Conservation (phyloP, 2,888 invertebrate genomes). For the Cremastinae sp. region DNA sequence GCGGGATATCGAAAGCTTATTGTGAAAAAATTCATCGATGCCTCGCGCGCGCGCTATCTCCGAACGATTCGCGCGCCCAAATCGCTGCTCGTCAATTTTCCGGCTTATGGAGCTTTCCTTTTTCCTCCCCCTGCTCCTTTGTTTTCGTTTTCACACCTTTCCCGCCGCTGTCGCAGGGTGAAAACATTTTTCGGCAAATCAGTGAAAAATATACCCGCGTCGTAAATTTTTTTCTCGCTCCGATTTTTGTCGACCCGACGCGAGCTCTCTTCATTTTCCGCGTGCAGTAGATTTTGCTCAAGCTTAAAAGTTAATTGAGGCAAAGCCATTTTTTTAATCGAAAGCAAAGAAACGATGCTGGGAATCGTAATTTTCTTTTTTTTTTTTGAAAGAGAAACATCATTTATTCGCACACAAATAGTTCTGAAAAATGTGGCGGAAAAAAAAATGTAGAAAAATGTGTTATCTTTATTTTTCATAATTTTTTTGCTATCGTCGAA, state of each 20-base stretch:
- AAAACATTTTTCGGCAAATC: slow-evolving; percentile 3
- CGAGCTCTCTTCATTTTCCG: too few relatives aligned
- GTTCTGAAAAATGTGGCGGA: not conserved
- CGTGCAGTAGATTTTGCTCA: not conserved
- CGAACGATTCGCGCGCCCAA: slow-evolving; percentile 36
- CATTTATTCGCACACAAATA: too few relatives aligned
- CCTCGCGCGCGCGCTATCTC: slow-evolving; percentile 6
- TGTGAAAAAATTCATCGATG: slow-evolving; percentile 45
- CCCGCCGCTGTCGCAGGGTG: not conserved
- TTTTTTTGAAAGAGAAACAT: not conserved
- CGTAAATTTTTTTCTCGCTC: not conserved
- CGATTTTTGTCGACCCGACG: too few relatives aligned
- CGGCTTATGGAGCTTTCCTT: not conserved
- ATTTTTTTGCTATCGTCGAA: too few relatives aligned
- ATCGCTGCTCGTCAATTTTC: slow-evolving; percentile 22
- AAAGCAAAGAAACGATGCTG: not conserved
- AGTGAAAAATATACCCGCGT: not conserved
- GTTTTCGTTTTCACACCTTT: not conserved
- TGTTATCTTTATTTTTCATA: too few relatives aligned
- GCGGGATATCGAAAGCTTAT: not conserved
- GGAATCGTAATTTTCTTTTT: not conserved
- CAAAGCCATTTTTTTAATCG: not conserved
- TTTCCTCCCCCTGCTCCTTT: not conserved
- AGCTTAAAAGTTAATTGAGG: slow-evolving; percentile 4
- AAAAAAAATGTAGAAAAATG: not conserved